Base-by-base conservation (phyloP, 2,888 invertebrate genomes). In the Sesamia inferens region DNA sequence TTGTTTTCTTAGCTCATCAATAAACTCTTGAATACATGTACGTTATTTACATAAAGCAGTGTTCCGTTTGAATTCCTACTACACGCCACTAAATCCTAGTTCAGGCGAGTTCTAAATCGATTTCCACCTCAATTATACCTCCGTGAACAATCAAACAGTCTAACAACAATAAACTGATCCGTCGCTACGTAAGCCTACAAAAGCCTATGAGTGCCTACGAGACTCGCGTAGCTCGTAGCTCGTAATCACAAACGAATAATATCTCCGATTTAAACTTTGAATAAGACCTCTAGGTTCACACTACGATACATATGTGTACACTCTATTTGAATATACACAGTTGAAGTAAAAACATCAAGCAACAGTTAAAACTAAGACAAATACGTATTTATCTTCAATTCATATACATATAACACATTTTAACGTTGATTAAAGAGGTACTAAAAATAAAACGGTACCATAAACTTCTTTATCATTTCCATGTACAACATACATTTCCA, bases 401-500 rank as follows among this genome's bases (percentile, higher is more conserved):
- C n/a, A n/a, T n/a, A 2, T 67, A 67, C 65, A 79, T 70, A 39
- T 68, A 57, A 75, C 48, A 71, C 62, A 59, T 58, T 68, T 68
- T 1, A 68, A 44, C 47, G 22, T 66, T 71, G 57, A 79, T 79
- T 66, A 83, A 76, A 80, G 61, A 64, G 24, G 14, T n/a, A 62
- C 59, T 72, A 48, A 58, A 80, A 84, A 71, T 61, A 63, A 72
- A 81, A 66, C 54, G 55, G 16, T 72, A 62, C 19, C 22, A 71
- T 47, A 75, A 81, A 69, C 63, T 74, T 48, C 48, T 59, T 68
- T 57, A 71, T 47, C 65, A 71, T 80, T 82, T 74, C 44, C 44
- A 77, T 81, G 55, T 70, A 31, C 31, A 31, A 73, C 68, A 73
- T 77, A 77, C 44, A 75, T 81, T 81, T 61, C 19, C 75, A 73